A percentile compares a stretch with the other conserved stretches of the same genome.
These are phyloP conservation scores for Agrilus mali DNA, from an alignment of 2,888 invertebrate genomes.

Conservation along the genomic window DNA sequence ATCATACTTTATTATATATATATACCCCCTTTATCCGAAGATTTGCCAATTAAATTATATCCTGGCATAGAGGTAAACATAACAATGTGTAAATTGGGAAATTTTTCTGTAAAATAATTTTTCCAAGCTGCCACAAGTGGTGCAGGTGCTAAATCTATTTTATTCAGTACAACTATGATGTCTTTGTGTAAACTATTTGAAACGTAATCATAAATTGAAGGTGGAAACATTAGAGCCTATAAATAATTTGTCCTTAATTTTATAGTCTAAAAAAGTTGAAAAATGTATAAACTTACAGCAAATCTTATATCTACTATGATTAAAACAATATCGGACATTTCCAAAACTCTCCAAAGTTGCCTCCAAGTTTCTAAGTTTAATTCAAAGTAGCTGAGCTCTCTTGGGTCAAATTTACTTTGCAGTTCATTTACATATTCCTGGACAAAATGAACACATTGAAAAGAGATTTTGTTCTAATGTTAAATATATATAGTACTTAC, in stretches of 20 bases:
- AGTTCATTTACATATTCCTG: slow-evolving; percentile 65
- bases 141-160: slow-evolving; percentile 79
- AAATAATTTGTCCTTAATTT: slow-evolving; percentile 14
- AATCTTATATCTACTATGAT: slow-evolving; percentile 82
- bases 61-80: slow-evolving; percentile 75
- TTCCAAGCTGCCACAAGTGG: slow-evolving; percentile 79
- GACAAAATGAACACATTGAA: slow-evolving; percentile 15
- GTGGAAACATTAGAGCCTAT: slow-evolving; percentile 76
- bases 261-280: neutral
- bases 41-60: slow-evolving; percentile 51
- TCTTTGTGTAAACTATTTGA: slow-evolving; percentile 62
- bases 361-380: slow-evolving; percentile 93
- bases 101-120: slow-evolving; percentile 57
- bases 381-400: slow-evolving; percentile 76
- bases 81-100: slow-evolving; percentile 61
- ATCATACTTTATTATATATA: neutral
- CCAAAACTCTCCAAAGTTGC: slow-evolving; percentile 88
- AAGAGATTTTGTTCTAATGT: neutral
- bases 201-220: slow-evolving; percentile 72
- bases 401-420: slow-evolving; percentile 46
- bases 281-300: slow-evolving; percentile 43
- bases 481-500: slow-evolving; percentile 36
- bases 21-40: slow-evolving; percentile 41
- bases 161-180: slow-evolving; percentile 82
- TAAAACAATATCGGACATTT: slow-evolving; percentile 83